Evolutionary conservation across 2,888 invertebrate species (phyloP), one percentile per base, ranked within the genome.

Genomic region (Ophion ventricosus): DNA sequence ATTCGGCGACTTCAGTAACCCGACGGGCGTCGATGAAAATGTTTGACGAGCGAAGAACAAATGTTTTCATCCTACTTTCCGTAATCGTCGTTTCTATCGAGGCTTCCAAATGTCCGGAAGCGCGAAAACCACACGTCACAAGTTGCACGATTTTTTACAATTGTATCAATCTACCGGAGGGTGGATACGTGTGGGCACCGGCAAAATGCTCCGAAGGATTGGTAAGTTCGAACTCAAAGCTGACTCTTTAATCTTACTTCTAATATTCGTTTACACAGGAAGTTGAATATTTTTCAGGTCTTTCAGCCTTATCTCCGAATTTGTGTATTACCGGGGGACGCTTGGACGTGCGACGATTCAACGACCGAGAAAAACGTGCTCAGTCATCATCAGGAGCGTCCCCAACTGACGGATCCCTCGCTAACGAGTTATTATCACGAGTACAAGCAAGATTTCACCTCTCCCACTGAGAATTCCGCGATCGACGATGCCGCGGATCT

Each of bases 131-230:
- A 11, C 92, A 93, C 80, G 83, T 88, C 14, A 91, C 90, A 5
- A 90, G 91, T 69, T 93, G 93, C 63, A 88, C 85, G n/a, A 88
- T 91, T 82, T 93, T 91, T 88, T 93, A 92, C 67, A 91, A 90
- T 57, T 93, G 93, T 57, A 87, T 91, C 20, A 92, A 92, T 89
- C 67, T 92, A 20, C 92, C 92, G 0, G 87, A 85, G 26, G 90
- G 88, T 14, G 90, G 90, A 43, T 91, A 91, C 75, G 92, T 90
- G 10, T 93, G 92, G 93, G 89, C 89, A 4, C 93, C 92, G 14
- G 88, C 90, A 20, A 92, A 89, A 83, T 93, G 93, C 78, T 88
- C 88, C 57, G 87, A 92, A 11, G 91, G 91, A 77, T 86, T 92
- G 88, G 93, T 92, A 88, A 92, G 90, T 86, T 64, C 25, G 26